A percentile compares a stretch with the other conserved stretches of the same genome.
phyloP scores from a whole-genome alignment of 2,797 vertebrate genomes.

The Pelodytes ibericus region DNA sequence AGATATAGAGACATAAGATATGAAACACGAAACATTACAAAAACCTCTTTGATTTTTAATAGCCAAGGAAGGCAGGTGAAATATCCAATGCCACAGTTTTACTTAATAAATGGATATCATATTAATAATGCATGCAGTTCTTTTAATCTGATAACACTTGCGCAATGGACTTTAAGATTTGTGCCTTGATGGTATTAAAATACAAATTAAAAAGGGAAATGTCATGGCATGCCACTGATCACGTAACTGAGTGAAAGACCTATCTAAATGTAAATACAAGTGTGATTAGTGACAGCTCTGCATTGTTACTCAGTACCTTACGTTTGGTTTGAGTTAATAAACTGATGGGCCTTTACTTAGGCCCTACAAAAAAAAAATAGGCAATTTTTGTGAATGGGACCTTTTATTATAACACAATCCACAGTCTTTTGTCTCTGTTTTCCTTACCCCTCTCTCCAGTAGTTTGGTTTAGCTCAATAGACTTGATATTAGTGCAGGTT shows the following conservation, averaged over 20 bases:
- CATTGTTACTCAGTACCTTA: constrained; percentile 19
- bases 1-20: constrained; percentile 32
- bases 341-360: too few species aligned
- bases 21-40: constrained; percentile 20
- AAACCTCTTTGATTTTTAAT: background rate
- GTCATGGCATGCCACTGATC: constrained; percentile 10
- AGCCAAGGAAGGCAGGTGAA: background rate
- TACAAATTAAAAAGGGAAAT: constrained; percentile 44
- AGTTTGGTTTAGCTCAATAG: constrained; percentile 79
- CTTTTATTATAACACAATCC: constrained; percentile 60
- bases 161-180: constrained; percentile 46
- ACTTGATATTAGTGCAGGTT: constrained; percentile 71
- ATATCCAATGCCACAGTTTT: constrained; percentile 34
- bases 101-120: constrained; percentile 39
- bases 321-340: too few species aligned
- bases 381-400: constrained; percentile 77
- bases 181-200: constrained; percentile 43
- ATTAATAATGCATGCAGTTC: constrained; percentile 50
- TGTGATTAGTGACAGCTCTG: constrained; percentile 19
- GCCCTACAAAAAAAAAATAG: too few species aligned
- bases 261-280: constrained; percentile 34
- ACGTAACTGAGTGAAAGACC: constrained; percentile 34
- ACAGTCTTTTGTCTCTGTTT: constrained; percentile 60
- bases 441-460: constrained; percentile 76
- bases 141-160: constrained; percentile 51